phyloP scores from a whole-genome alignment of 2,888 invertebrate genomes.

The Serrognathus titanus region DNA sequence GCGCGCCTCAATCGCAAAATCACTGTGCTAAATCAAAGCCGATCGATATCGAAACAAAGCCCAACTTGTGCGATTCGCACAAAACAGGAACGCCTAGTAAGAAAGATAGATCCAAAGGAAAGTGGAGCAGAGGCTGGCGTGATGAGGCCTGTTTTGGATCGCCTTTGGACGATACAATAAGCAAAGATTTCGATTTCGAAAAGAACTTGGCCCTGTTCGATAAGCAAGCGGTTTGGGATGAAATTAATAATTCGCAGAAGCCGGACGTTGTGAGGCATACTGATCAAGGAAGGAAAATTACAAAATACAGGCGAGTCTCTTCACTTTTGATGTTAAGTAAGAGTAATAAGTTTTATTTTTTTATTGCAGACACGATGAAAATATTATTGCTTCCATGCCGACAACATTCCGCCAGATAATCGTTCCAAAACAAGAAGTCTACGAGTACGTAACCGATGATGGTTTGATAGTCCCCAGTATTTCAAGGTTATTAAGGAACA shows the following conservation, averaged over 20 bases:
- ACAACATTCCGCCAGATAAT: conserved; percentile 66
- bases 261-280: conserved; percentile 59
- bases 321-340: not conserved
- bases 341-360: not conserved
- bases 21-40: conserved; percentile 40
- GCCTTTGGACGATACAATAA: conserved; percentile 62
- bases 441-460: conserved; percentile 75
- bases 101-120: conserved; percentile 52
- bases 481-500: conserved; percentile 61
- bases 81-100: conserved; percentile 48
- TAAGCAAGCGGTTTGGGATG: conserved; percentile 76
- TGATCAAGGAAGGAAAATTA: conserved; percentile 41
- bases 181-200: conserved; percentile 90
- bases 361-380: conserved; percentile 78
- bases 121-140: conserved; percentile 52
- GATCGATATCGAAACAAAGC: conserved; percentile 41
- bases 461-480: conserved; percentile 79
- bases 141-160: conserved; percentile 78
- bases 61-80: conserved; percentile 9
- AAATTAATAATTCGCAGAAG: conserved; percentile 58
- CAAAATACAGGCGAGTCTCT: conserved; percentile 43
- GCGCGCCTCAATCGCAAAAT: conserved; percentile 39
- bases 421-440: conserved; percentile 61
- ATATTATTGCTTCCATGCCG: conserved; percentile 67
- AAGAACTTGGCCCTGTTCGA: conserved; percentile 89